Conservation (phyloP, 2,888 invertebrate genomes). For the Cheilosia impressa region DNA sequence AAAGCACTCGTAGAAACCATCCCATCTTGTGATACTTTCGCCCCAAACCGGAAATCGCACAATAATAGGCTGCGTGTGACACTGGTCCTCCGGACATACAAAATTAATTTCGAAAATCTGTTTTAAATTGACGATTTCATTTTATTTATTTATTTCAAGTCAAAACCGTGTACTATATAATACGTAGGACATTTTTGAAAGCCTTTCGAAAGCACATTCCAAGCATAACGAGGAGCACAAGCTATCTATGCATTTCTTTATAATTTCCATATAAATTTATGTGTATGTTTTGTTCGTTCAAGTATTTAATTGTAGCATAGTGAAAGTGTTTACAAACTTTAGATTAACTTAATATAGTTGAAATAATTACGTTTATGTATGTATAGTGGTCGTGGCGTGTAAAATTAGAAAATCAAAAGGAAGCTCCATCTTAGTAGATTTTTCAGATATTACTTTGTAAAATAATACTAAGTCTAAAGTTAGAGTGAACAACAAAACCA, state of each 20-base stretch:
- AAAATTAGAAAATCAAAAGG: not conserved
- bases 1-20: slow-evolving; percentile 3
- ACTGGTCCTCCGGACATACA: slow-evolving; percentile 44
- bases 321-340: slow-evolving; percentile 17
- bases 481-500: not conserved
- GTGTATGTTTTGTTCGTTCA: slow-evolving; percentile 23
- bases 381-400: slow-evolving; percentile 27
- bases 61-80: slow-evolving; percentile 28
- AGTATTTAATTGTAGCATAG: slow-evolving; percentile 13
- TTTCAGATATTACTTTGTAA: slow-evolving; percentile 56
- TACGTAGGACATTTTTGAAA: slow-evolving; percentile 25
- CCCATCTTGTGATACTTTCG: slow-evolving; percentile 67
- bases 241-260: slow-evolving; percentile 60
- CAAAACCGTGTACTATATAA: slow-evolving; percentile 43
- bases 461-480: slow-evolving; percentile 39
- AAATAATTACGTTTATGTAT: slow-evolving; percentile 13
- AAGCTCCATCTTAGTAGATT: slow-evolving; percentile 23
- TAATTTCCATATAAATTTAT: slow-evolving; percentile 11
- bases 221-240: slow-evolving; percentile 66
- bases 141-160: slow-evolving; percentile 31
- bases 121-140: slow-evolving; percentile 42
- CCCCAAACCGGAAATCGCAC: slow-evolving; percentile 42
- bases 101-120: slow-evolving; percentile 10
- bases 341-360: slow-evolving; percentile 26
- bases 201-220: slow-evolving; percentile 69